Evolutionary conservation across 2,888 invertebrate genomes (phyloP), one percentile per base, ranked within the genome.

Genomic region (Lacanobia wlatinum): DNA sequence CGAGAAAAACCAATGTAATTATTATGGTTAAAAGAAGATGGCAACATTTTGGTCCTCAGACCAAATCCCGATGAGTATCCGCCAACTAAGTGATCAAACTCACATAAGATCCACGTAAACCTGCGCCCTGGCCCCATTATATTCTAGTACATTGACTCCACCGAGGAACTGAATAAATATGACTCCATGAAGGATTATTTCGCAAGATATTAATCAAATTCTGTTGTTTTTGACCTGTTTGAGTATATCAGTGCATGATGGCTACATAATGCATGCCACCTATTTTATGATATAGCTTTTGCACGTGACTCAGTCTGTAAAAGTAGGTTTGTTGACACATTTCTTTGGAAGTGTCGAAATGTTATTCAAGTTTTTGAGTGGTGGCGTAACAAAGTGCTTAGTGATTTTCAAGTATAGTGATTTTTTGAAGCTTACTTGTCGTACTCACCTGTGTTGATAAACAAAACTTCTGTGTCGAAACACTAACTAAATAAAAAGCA

Each of bases 161-260:
- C 43, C 12, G 46, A 60, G 63, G 76, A 86, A 84, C 80, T 84
- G 84, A 87, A 89, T 89, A 88, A 89, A 87, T 88, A 87, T 84
- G 79, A 86, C 71, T 70, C 73, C 62, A 70, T 46, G 85, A 89
- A 91, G 89, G 90, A 79, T 86, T 50, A 64, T 91, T 91, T 88
- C 88, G 87, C 89, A 68, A 67, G 48, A 58, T 43, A 69, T 21
- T 66, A 56, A 66, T 74, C 58, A 58, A 88, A 89, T 91, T 40
- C 28, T 83, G 88, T 90, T 90, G 86, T 88, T 88, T 86, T 76
- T 70, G 77, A 78, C 80, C 74, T 76, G 62, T 71, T 84, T 86
- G 73, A 23, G 21, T 40, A 56, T 84, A 84, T 83, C 81, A 71
- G 73, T 78, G 80, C 80, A 81, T 80, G 83, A 53, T 59, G 21